Base-by-base conservation (phyloP, 2,113 vertebrate species). In the human region DNA sequence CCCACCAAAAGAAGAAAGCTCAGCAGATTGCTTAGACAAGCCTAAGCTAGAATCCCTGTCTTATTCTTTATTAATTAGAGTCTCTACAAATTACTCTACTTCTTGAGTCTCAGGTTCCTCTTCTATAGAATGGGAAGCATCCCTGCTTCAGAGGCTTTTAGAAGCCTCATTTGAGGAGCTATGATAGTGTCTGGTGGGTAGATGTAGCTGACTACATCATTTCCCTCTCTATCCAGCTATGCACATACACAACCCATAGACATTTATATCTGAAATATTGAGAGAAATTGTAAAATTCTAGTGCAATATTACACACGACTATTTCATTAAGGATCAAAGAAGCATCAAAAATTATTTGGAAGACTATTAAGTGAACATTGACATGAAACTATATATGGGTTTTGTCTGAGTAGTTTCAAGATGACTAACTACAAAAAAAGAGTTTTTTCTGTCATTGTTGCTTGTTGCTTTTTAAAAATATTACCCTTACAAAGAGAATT, bases 331-430 rank as follows among this genome's bases (percentile, higher is more conserved):
- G 78, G 43, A 61, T 79, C 38, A 43, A 43, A 86, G 85, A 57
- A 30, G 27, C 61, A 80, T 43, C 25, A 57, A 14, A 92, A 61
- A 35, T 72, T 2, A 90, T 57, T 45, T 75, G 22, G 81, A 78
- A 85, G 55, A 7, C 61, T 55, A 38, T 2, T 40, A 73, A 50
- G 55, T 35, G 32, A 85, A 55, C 2, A 16, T 4, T 38, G 40
- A 79, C 14, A 43, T 73, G 87, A 97, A 94, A 57, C 20, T 70
- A 7, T 85, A 73, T 40, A 52, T 72, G 38, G 25, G 5, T 50
- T 92, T 94, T 82, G 38, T 55, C 45, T 82, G 89, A 55, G 12
- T 86, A 17, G 12, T 61, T 96, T 96, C 59, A 78, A 91, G 45
- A 93, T 61, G 40, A 14, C 3, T 75, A 40, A 66, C 48, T 43